Evolutionary conservation across 2,888 invertebrate species (phyloP), one percentile per base, ranked within the genome.

Genomic region (Theodoxus fluviatilis): DNA sequence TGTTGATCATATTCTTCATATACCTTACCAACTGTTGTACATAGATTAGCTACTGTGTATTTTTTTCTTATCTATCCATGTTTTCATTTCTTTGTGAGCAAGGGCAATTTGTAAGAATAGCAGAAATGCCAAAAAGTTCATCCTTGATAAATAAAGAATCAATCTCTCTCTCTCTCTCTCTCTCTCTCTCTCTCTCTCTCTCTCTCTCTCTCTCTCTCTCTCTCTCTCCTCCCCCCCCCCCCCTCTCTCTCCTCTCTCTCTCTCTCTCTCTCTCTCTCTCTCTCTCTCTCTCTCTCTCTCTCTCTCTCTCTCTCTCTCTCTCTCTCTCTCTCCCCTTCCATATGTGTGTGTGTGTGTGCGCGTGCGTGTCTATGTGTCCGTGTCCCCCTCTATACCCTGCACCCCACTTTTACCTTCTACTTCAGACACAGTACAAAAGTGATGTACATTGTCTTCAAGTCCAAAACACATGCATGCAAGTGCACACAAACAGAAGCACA

Each of bases 231-330:
- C 31, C 31, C 4, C 12, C 12, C 28, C 31, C 31, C 12, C 25
- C 12, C 31, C 59, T 59, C 31, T 12, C 12, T 59, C 59, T 22
- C 31, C 35, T 33, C n/a, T 31, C 33, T 33, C 33, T 43, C 31
- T 18, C 33, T 47, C 33, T 33, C 25, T 37, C 25, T 28, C 15
- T 25, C 25, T 22, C 12, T 38, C 22, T 25, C 18, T 31, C 31
- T 61, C 43, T 43, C n/a, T n/a, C 22, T 67, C 47, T 18, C 22
- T 43, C 33, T 55, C 33, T 31, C 6, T 15, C 47, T 47, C 33
- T 67, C 49, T 67, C 49, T 55, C 55, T 67, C 67, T 55, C 37
- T 33, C 22, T 67, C 67, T 55, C 67, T 33, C 67, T 55, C 43
- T 67, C 25, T 55, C 9, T 12, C 22, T 1, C 15, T 2, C 22